Conservation (phyloP, 2,888 invertebrate species). For the Brachyptera risi region DNA sequence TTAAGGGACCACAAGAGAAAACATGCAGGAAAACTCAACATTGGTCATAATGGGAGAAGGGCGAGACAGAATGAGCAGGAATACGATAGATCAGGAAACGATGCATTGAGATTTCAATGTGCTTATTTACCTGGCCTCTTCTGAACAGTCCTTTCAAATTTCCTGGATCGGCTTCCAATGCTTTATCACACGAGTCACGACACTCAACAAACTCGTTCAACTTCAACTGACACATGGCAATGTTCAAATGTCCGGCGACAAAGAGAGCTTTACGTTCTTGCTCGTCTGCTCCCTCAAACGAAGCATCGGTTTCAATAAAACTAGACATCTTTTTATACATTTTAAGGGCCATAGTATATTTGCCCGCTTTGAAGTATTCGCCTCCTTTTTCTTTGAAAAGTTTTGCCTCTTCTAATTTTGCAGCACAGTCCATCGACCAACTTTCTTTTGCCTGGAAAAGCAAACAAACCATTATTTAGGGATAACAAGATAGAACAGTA, state of each 20-base stretch:
- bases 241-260: conserved; percentile 72
- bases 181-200: conserved; percentile 70
- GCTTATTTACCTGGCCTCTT: conserved; percentile 67
- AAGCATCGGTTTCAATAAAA: conserved; percentile 56
- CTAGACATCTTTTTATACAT: conserved; percentile 77
- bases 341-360: conserved; percentile 73
- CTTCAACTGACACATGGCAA: conserved; percentile 78
- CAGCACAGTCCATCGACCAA: conserved; percentile 76
- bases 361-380: conserved; percentile 76
- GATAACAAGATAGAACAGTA: no score
- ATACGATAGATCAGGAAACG: no score
- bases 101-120: no score
- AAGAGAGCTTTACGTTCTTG: conserved; percentile 54
- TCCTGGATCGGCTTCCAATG: conserved; percentile 64
- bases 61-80: no score
- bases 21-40: no score
- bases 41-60: no score
- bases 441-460: conserved; percentile 61
- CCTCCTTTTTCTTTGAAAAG: conserved; percentile 89
- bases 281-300: conserved; percentile 41
- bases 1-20: no score
- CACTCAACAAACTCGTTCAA: conserved; percentile 66
- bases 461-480: no score
- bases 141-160: conserved; percentile 91
- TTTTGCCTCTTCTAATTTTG: conserved; percentile 77